Evolutionary conservation across 2,888 invertebrate genomes (phyloP).

Genomic region (Parnassius mnemosyne): DNA sequence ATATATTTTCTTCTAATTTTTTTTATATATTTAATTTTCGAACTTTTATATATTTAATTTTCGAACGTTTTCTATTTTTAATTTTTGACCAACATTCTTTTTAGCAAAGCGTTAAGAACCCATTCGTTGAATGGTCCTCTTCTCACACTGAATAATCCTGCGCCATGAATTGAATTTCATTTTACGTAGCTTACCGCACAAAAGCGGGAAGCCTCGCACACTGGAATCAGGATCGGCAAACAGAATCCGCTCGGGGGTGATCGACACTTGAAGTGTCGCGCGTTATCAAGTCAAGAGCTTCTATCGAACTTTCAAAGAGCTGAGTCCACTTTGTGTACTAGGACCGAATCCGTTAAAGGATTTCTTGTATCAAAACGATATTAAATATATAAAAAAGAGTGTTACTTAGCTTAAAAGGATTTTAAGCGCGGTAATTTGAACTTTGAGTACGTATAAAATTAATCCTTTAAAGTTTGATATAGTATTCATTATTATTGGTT

Average conservation of each 20-base stretch:
- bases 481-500: too few species aligned
- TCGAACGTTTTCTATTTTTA: too few species aligned
- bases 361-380: background rate
- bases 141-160: conserved; percentile 2
- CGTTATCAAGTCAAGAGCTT: conserved; percentile 11
- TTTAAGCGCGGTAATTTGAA: too few species aligned
- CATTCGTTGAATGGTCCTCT: background rate
- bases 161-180: background rate
- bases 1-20: too few species aligned
- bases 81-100: background rate
- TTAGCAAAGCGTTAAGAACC: background rate
- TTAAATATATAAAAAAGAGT: background rate
- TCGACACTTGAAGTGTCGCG: conserved; percentile 14
- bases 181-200: conserved; percentile 7
- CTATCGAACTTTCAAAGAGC: background rate
- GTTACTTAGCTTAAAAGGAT: too few species aligned
- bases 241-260: conserved; percentile 20
- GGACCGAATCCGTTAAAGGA: background rate
- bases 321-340: conserved; percentile 5
- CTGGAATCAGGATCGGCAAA: conserved; percentile 15
- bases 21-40: too few species aligned
- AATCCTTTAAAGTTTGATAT: too few species aligned
- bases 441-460: too few species aligned
- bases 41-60: too few species aligned
- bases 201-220: background rate